phyloP scores from a whole-genome alignment of 2,113 vertebrate species.

The Uria lomvia region DNA sequence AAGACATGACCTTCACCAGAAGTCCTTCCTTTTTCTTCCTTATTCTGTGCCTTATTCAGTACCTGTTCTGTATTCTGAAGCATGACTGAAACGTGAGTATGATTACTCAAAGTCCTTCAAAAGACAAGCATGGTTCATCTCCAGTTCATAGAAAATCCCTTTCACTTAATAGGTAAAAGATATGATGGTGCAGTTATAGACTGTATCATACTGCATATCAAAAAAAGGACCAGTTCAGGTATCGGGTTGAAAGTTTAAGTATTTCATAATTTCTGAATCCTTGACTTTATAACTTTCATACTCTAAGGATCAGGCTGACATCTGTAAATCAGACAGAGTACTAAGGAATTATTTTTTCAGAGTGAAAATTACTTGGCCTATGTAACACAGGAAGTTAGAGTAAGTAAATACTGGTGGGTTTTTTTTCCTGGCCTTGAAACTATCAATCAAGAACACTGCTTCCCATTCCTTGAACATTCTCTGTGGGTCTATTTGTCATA shows the following conservation, averaged over 20 bases:
- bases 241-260: background rate
- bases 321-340: background rate
- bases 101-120: background rate
- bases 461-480: background rate
- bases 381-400: background rate
- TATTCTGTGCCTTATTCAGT: background rate
- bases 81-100: background rate
- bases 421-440: background rate
- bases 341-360: background rate
- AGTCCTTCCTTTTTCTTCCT: background rate
- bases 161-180: background rate
- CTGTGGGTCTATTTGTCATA: background rate
- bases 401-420: background rate
- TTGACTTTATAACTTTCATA: background rate
- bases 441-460: background rate
- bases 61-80: background rate
- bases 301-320: background rate
- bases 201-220: background rate
- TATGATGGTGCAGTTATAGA: background rate
- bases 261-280: background rate
- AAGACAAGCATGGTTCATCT: background rate
- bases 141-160: background rate
- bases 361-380: background rate
- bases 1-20: background rate
- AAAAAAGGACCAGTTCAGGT: background rate